Conservation (phyloP, 1,140 invertebrate species). For the Probaryconus sp. region DNA sequence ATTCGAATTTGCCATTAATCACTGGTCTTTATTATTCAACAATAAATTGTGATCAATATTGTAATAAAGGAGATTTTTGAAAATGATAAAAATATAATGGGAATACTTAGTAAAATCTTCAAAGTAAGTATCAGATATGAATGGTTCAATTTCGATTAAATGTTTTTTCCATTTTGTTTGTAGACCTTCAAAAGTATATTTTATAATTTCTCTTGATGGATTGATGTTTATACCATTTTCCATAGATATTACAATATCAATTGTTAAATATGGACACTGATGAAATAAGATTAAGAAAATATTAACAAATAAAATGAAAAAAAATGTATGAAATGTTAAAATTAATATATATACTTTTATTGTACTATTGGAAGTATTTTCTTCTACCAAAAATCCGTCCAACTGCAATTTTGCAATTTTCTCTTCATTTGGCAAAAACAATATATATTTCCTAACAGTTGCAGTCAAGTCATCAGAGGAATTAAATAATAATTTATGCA, state of each 20-base stretch:
- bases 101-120: slow-evolving; percentile 78
- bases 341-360: too few species aligned
- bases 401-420: too few species aligned
- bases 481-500: slow-evolving; percentile 83
- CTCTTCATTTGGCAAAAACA: too few species aligned
- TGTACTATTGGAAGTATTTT: too few species aligned
- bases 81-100: too few species aligned
- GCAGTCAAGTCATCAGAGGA: too few species aligned
- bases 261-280: slow-evolving; percentile 80
- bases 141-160: slow-evolving; percentile 79
- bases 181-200: slow-evolving; percentile 78
- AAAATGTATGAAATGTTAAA: too few species aligned
- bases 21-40: slow-evolving; percentile 83
- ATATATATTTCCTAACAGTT: too few species aligned
- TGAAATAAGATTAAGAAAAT: slow-evolving; percentile 38
- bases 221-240: slow-evolving; percentile 77
- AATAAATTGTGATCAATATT: too few species aligned
- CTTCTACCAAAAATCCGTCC: too few species aligned
- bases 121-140: slow-evolving; percentile 79
- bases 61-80: too few species aligned
- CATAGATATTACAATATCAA: slow-evolving; percentile 78
- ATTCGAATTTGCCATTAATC: slow-evolving; percentile 85
- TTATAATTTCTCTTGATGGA: slow-evolving; percentile 79
- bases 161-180: slow-evolving; percentile 81
- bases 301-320: background rate